phyloP scores from a whole-genome alignment of 2,113 vertebrate genomes.

The Mesembrinibis cayennensis region DNA sequence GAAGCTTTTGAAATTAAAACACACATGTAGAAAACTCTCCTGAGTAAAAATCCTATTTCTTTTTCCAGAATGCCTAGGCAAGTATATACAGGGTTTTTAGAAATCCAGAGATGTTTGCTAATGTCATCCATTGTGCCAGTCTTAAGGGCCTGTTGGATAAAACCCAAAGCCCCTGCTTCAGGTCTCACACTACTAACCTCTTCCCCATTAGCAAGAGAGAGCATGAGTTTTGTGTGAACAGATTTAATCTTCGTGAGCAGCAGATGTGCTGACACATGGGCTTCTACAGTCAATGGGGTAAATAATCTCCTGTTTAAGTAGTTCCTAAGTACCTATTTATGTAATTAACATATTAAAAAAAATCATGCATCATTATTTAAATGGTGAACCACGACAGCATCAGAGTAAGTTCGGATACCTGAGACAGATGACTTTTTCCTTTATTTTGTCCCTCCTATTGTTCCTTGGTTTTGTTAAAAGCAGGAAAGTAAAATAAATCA shows the following conservation, averaged over 20 bases:
- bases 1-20: not conserved
- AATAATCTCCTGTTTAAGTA: constrained; percentile 48
- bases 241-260: constrained; percentile 40
- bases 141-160: not conserved
- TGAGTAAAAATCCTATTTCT: not conserved
- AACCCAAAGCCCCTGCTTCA: not conserved
- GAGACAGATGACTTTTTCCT: not conserved
- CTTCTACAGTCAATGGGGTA: constrained; percentile 33
- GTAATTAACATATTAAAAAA: constrained; percentile 4
- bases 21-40: not conserved
- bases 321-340: constrained; percentile 27
- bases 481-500: not conserved
- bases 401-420: not conserved
- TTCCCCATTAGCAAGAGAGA: not conserved
- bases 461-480: not conserved
- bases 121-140: not conserved
- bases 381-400: not conserved
- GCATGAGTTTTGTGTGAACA: constrained; percentile 1
- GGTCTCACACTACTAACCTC: not conserved
- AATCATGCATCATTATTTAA: not conserved
- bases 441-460: not conserved
- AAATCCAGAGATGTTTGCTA: not conserved
- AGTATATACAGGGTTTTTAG: not conserved
- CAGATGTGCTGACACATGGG: constrained; percentile 51
- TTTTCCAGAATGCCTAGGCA: not conserved